Evolutionary conservation across 2,888 invertebrate species (phyloP), one percentile per base, ranked within the genome.

Genomic region (Drosophila setosimentum): DNA sequence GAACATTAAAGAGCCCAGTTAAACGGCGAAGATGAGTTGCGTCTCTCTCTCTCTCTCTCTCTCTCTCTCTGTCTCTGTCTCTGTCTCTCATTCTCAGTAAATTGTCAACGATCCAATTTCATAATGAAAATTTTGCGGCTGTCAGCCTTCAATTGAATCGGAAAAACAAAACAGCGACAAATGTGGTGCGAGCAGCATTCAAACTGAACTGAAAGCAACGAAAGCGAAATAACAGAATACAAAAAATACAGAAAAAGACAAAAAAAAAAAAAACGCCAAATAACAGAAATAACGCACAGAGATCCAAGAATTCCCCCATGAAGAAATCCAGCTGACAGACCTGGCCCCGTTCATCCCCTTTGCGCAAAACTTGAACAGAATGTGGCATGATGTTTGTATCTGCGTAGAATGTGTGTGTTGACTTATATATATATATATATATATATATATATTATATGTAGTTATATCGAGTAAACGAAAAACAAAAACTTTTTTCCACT

Each of bases 71-170:
- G 7, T 7, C 18, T 37, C 18, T 18, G 8, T 37, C 13, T 33
- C 32, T 11, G 4, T 33, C 11, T 33, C 13, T 33, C 13, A 11
- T 8, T 35, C 55, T 84, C 84, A 65, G 79, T 87, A 87, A 88
- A 91, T 92, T 92, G 92, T 92, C 91, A 90, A 91, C 91, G 91
- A 91, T 92, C 92, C 92, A 92, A 92, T 92, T 92, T 92, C 91
- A 91, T 92, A 92, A 92, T 92, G 91, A 92, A 92, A 91, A 91
- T 92, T 90, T 82, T 79, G 78, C 74, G 68, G 81, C 84, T 88
- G 88, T 83, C 86, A 83, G 82, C 83, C 80, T 87, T 85, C 84
- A 86, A 88, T 84, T 81, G 83, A 77, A 81, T 85, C 74, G 82
- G 83, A 76, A 76, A 83, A 86, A 77, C 73, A 73, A 73, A 76